phyloP scores from a whole-genome alignment of 2,797 vertebrate species.

The Sebastes variabilis region DNA sequence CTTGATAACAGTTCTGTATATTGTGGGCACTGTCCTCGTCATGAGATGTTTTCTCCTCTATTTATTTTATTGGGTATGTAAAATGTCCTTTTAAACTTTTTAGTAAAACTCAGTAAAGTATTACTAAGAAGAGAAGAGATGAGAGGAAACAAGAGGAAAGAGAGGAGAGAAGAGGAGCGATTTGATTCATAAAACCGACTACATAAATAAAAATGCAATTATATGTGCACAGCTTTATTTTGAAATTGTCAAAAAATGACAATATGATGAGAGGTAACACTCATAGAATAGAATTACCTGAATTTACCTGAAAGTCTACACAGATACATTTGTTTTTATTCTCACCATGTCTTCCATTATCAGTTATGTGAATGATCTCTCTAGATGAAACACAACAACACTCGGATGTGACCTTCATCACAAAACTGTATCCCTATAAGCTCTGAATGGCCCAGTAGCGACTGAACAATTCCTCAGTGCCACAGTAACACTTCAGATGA shows the following conservation, averaged over 20 bases:
- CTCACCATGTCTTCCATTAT: neutral
- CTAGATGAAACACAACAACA: conserved; percentile 1
- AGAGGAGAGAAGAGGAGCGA: neutral
- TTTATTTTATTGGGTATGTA: no score
- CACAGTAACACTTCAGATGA: conserved; percentile 11
- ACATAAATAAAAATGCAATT: neutral
- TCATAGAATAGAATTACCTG: neutral
- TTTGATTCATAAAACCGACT: neutral
- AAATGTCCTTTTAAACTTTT: no score
- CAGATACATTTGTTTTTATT: neutral
- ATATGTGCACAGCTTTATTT: neutral
- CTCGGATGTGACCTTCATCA: neutral
- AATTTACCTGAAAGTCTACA: neutral
- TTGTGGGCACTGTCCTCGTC: no score
- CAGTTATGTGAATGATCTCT: neutral
- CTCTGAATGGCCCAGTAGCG: neutral
- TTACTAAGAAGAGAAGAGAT: neutral
- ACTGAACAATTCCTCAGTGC: conserved; percentile 11
- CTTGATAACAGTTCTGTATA: no score
- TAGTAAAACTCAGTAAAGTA: no score
- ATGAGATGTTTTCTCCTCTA: no score
- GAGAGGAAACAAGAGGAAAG: neutral
- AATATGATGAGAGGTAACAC: neutral
- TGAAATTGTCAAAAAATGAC: neutral
- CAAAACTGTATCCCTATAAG: conserved; percentile 1